Base-by-base conservation (phyloP, 2,888 invertebrate species). In the Stomorhina lunata region DNA sequence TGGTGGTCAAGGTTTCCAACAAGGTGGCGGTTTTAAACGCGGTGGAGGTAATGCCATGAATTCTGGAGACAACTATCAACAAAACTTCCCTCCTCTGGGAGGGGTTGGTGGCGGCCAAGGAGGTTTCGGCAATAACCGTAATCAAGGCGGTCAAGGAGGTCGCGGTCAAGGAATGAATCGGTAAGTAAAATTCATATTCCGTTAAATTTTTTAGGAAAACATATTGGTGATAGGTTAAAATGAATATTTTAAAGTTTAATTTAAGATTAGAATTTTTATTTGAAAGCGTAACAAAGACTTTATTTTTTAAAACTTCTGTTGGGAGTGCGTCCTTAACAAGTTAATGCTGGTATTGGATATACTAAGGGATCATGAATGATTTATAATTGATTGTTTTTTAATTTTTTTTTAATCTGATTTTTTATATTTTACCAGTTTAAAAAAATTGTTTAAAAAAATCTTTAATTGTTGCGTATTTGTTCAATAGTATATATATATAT, bases 11-110 rank as follows among this genome's bases (percentile, higher is more conserved):
- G 68, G 80, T 15, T 71, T 71, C 17, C 78, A 82, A n/a, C 80
- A 80, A n/a, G 92, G 92, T 29, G 91, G 90, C 1, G 91, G 86
- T 9, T 91, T 91, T 10, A 93, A 92, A 92, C 86, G 87, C 12
- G 87, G 86, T 15, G 86, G 85, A 25, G 83, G 84, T 43, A 86
- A 85, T 80, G 85, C 82, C 12, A 81, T 84, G 75, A 84, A 83
- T 37, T 37, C 69, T 15, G 84, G 83, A 17, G 81, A 84, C 48
- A 87, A 88, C 84, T 90, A 90, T 85, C 87, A 89, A 81, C 85
- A 88, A 34, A 89, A 90, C 45, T 90, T 90, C 50, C 91, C 90
- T 2, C 88, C 90, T 3, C 78, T 90, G 66, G 86, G 85, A 43
- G 81, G 76, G 0, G 71, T 40, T 25, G 84, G 66, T 45, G 57